phyloP scores from a whole-genome alignment of 2,113 vertebrate species.

The Leucoraja erinaceus region DNA sequence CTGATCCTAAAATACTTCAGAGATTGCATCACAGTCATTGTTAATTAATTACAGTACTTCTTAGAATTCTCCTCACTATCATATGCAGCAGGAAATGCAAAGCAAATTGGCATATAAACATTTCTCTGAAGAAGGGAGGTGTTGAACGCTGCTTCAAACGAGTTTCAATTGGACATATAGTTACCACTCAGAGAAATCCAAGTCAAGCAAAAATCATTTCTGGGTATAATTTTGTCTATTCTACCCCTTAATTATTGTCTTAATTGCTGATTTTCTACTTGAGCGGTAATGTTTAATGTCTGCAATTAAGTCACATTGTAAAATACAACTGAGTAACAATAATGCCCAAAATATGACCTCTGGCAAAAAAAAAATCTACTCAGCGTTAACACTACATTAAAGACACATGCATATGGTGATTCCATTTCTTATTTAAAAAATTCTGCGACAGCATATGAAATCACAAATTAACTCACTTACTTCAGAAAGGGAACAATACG shows the following conservation, averaged over 20 bases:
- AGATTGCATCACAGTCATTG: not conserved
- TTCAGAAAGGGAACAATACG: not conserved
- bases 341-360: constrained; percentile 26
- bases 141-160: not conserved
- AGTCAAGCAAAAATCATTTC: constrained; percentile 35
- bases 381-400: not conserved
- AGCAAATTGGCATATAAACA: not conserved
- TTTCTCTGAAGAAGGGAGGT: constrained; percentile 14
- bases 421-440: not conserved
- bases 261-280: constrained; percentile 35
- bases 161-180: constrained; percentile 3
- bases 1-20: not conserved
- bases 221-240: constrained; percentile 36
- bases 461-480: not conserved
- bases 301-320: constrained; percentile 25
- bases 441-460: not conserved
- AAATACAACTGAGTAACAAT: constrained; percentile 27
- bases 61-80: not conserved
- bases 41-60: constrained; percentile 14
- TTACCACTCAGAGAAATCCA: constrained; percentile 9
- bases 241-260: constrained; percentile 28
- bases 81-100: not conserved
- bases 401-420: not conserved
- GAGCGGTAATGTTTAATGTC: constrained; percentile 31
- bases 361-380: constrained; percentile 3